Percentiles rank a stretch among this genome's conserved stretches.
Evolutionary conservation across 1,140 invertebrate species (phyloP).

Genomic region (Conus betulinus): DNA sequence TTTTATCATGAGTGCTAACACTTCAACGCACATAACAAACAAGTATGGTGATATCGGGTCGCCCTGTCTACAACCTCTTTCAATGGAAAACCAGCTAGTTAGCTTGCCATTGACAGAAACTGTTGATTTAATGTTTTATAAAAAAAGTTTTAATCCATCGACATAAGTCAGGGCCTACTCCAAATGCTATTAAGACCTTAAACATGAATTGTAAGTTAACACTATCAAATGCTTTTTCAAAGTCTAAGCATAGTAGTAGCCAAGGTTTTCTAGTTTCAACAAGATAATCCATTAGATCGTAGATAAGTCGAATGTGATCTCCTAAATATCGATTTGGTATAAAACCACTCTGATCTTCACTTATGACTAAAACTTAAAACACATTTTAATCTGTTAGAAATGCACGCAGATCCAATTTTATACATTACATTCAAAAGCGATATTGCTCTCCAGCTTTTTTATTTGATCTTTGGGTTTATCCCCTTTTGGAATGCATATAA

Average conservation of each 20-base stretch:
- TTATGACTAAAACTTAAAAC: background rate
- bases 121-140: no score
- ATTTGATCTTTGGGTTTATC: background rate
- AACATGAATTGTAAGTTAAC: no score
- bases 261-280: background rate
- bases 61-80: no score
- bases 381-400: background rate
- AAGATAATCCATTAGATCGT: background rate
- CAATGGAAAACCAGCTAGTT: no score
- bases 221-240: constrained; percentile 4
- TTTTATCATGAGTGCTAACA: background rate
- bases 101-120: no score
- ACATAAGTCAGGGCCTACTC: no score
- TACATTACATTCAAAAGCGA: constrained; percentile 5
- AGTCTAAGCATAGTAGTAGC: background rate
- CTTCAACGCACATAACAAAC: background rate
- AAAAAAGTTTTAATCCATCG: no score
- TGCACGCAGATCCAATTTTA: background rate
- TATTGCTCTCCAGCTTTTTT: background rate
- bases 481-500: background rate
- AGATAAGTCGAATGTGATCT: background rate
- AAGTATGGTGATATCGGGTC: no score
- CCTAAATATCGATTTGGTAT: background rate
- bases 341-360: background rate
- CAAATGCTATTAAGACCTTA: no score